Evolutionary conservation across 1,140 invertebrate species (phyloP), one percentile per base, ranked within the genome.

Genomic region (Drosophila paulistorum): DNA sequence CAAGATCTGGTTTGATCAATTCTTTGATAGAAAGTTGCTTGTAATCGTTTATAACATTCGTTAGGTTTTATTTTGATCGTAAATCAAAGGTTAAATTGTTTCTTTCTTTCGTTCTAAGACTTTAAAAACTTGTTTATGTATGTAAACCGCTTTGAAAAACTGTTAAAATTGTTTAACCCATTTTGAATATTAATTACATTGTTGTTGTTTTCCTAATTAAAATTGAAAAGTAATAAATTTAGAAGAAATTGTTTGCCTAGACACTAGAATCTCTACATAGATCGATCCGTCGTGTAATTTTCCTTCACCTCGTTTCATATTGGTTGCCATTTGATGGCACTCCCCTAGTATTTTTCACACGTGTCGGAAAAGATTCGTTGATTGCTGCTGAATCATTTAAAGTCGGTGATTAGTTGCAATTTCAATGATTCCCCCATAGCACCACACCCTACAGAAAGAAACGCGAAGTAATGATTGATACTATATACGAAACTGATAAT

Each of bases 371-470:
- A 45, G 42, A 33, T 65, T n/a, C 23, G 26, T 17, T 23, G 14
- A 3, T 20, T 42, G 67, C 45, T 70, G 82, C 82, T 79, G 81
- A 85, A 69, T 86, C 78, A 85, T 76, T 78, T 39, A n/a, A 66
- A 63, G 68, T 42, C 67, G 62, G 42, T 58, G 51, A 74, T 77
- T 74, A 51, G 87, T 86, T 73, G 82, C 83, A 86, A 83, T 77
- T 87, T 69, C 76, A 72, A 26, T 65, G 62, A 74, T 86, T 86
- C 82, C 79, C 79, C 87, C 76, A 81, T 9, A 37, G 23, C 14
- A 55, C 59, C 75, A 48, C 67, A 67, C 72, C 77, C 66, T 70
- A 45, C 48, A 65, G 26, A 61, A 45, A 61, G 6, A 9, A 73
- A 55, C 61, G 45, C 17, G 17, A 51, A 51, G 11, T 23, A 51